Percentiles rank a stretch among this genome's conserved stretches.
Conservation (phyloP, 2,113 vertebrate genomes). For the Tichodroma muraria region DNA sequence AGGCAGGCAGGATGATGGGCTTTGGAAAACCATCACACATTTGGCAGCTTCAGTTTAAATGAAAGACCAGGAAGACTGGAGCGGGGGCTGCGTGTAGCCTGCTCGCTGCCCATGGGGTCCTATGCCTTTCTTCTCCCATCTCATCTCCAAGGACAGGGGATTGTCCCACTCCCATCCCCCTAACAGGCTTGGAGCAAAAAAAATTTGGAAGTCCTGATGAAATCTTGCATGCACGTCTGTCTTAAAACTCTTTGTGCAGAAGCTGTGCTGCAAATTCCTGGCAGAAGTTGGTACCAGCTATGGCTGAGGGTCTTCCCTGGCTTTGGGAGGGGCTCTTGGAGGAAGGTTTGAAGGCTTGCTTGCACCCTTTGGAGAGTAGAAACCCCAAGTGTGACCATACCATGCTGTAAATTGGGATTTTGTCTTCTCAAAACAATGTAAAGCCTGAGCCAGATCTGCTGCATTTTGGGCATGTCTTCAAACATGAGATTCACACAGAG, state of each 20-base stretch:
- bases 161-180: not conserved
- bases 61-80: not conserved
- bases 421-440: not conserved
- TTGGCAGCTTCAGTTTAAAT: not conserved
- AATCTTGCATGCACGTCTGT: not conserved
- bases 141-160: not conserved
- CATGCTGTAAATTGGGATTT: not conserved
- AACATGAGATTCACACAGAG: not conserved
- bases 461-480: not conserved
- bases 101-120: fast-evolving
- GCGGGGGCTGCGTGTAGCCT: not conserved
- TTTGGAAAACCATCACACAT: not conserved
- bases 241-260: not conserved
- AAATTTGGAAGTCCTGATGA: not conserved
- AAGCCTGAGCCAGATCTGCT: not conserved
- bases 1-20: not conserved
- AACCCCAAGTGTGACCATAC: not conserved
- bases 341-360: not conserved
- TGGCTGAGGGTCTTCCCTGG: not conserved
- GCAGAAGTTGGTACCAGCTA: not conserved
- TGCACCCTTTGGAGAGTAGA: not conserved
- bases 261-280: not conserved
- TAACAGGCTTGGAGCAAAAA: not conserved
- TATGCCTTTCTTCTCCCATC: not conserved
- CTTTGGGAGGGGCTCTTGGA: not conserved